These are phyloP conservation scores for Paguma larvata DNA, from an alignment of 2,797 vertebrate species.

Conservation along the genomic window DNA sequence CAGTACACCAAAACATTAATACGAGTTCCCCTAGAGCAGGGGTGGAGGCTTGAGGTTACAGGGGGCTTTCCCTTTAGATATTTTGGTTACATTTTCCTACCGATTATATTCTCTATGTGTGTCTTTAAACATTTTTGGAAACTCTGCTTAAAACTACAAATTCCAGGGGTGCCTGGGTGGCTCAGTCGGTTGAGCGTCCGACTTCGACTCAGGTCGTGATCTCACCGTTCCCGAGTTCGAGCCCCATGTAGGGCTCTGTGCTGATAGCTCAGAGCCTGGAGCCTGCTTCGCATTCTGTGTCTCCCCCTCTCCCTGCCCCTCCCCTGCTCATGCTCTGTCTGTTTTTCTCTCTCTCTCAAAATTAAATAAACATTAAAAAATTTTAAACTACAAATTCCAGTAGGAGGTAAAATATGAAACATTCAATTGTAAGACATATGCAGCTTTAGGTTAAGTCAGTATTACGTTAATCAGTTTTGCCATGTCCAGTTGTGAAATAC, in stretches of 20 bases:
- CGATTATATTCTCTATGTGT: not conserved
- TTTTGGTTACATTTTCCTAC: not conserved
- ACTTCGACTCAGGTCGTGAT: too few species aligned
- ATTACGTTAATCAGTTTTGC: not conserved
- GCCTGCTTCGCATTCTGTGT: too few species aligned
- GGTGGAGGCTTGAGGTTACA: not conserved
- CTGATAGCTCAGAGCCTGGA: too few species aligned
- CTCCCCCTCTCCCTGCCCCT: too few species aligned
- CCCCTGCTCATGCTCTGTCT: too few species aligned
- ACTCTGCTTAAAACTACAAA: conserved; percentile 18
- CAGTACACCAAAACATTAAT: not conserved
- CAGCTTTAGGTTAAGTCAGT: not conserved
- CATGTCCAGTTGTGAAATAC: not conserved
- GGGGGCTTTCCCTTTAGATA: not conserved
- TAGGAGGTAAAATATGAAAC: not conserved
- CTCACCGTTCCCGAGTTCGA: too few species aligned
- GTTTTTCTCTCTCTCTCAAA: too few species aligned
- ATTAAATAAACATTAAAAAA: too few species aligned
- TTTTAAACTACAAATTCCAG: not conserved
- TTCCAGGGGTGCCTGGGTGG: not conserved
- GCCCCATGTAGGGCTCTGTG: too few species aligned
- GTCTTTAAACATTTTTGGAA: conserved; percentile 57
- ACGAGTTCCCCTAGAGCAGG: not conserved
- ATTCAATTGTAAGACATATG: not conserved
- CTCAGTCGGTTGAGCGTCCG: too few species aligned